Evolutionary conservation across 2,113 vertebrate species (phyloP), one percentile per base, ranked within the genome.

Genomic region (Oenanthe oenanthe): DNA sequence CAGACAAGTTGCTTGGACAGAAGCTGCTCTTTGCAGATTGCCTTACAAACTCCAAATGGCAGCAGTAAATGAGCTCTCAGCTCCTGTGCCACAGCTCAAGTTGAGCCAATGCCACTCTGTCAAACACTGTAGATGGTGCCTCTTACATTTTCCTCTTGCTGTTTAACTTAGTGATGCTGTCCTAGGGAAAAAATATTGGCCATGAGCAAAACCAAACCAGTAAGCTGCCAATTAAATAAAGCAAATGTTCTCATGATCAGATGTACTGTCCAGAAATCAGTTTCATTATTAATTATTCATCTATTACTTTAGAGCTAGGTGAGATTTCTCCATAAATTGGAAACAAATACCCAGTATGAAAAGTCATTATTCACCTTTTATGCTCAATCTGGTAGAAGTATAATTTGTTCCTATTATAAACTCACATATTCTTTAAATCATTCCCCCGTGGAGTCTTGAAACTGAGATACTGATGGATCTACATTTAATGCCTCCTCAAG

Each of bases 11-110:
- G 50, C 34, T 58, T 5, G 60, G 75, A 83, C 67, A 95, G 92
- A 80, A 83, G 73, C 29, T 85, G 53, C 36, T 96, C 63, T 77
- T 97, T 97, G 96, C 71, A 95, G 95, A 97, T 95, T 88, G 81
- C 51, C 96, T 97, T 90, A 95, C 91, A 97, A 97, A 97, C 91
- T 97, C 68, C 88, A 96, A 96, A 96, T 85, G 95, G 68, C 94
- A 96, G 77, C 24, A 24, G 68, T 95, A 97, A 97, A 97, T 93
- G 94, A 96, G 84, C 92, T 92, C 91, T 96, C 92, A 94, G 8
- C 20, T 95, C 75, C 80, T 63, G 93, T 97, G 92, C 92, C 90
- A 80, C 65, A 90, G 73, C 77, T 86, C 80, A 94, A 71, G 92
- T 72, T 72, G 88, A 95, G 93, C 85, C 67, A 96, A 88, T 70